Percentiles rank a stretch among this genome's conserved stretches.
Evolutionary conservation across 2,888 invertebrate genomes (phyloP).

Genomic region (Catocala nupta): DNA sequence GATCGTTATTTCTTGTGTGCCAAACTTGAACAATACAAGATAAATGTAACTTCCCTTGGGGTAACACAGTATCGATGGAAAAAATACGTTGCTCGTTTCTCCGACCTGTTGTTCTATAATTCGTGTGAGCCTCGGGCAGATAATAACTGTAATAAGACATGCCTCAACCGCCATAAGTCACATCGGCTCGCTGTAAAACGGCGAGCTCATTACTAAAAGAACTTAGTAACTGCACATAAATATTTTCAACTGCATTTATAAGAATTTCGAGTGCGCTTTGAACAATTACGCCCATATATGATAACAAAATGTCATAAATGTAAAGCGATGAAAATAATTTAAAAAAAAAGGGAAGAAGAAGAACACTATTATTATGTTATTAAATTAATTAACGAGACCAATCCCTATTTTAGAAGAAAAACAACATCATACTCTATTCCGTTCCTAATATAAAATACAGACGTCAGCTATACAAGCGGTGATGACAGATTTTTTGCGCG

Average conservation of each 20-base stretch:
- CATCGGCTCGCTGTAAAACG: constrained; percentile 54
- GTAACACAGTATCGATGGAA: constrained; percentile 53
- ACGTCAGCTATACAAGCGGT: too few relatives aligned
- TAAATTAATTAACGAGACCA: too few relatives aligned
- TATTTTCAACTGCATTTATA: constrained; percentile 37
- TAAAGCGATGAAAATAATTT: too few relatives aligned
- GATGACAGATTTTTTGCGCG: constrained; percentile 18
- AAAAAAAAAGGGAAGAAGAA: too few relatives aligned
- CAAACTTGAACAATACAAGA: constrained; percentile 45
- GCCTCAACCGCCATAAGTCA: constrained; percentile 74
- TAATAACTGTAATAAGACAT: constrained; percentile 81
- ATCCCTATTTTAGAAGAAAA: too few relatives aligned
- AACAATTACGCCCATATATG: constrained; percentile 12
- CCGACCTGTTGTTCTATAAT: constrained; percentile 68
- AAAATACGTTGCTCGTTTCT: constrained; percentile 49
- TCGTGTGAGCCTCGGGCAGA: constrained; percentile 67
- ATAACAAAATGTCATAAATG: constrained; percentile 1
- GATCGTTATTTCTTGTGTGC: constrained; percentile 34
- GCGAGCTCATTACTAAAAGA: constrained; percentile 55
- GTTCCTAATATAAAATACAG: too few relatives aligned
- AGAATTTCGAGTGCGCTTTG: constrained; percentile 14
- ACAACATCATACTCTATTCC: too few relatives aligned
- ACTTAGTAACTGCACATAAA: constrained; percentile 49
- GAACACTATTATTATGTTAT: too few relatives aligned
- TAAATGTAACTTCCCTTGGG: constrained; percentile 55